Percentiles rank a stretch among this genome's conserved stretches.
phyloP scores from a whole-genome alignment of 2,888 invertebrate species.

The Scelioninae gen. 2 region DNA sequence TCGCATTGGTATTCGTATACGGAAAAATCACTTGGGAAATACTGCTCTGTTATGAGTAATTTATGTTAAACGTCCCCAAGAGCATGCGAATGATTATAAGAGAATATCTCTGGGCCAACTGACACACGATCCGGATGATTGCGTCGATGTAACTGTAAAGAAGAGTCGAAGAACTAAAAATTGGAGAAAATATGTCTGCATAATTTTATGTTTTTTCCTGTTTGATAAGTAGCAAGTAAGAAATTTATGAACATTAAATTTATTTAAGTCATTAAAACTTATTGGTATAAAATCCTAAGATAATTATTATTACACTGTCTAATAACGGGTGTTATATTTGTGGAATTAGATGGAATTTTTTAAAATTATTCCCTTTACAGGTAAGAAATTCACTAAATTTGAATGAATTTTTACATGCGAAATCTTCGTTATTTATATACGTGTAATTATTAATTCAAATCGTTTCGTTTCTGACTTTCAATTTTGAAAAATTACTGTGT shows the following conservation, averaged over 20 bases:
- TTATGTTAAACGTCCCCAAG: conserved; percentile 48
- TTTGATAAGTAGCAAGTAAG: background rate
- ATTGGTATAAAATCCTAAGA: background rate
- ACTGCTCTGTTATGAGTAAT: conserved; percentile 39
- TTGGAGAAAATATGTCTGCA: conserved; percentile 18
- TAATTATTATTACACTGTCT: too few species aligned
- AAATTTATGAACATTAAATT: conserved; percentile 11
- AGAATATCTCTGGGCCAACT: conserved; percentile 36
- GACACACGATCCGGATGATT: conserved; percentile 25
- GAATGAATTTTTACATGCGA: too few species aligned
- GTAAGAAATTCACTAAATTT: too few species aligned
- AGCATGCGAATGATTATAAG: conserved; percentile 38
- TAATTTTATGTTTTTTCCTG: conserved; percentile 18
- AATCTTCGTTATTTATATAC: too few species aligned
- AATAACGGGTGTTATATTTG: too few species aligned
- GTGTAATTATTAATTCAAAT: too few species aligned
- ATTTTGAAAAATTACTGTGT: too few species aligned
- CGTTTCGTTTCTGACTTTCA: too few species aligned
- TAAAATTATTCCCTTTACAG: too few species aligned
- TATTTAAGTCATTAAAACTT: conserved; percentile 6
- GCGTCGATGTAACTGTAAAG: conserved; percentile 41
- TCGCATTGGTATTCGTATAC: conserved; percentile 21
- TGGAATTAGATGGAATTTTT: too few species aligned
- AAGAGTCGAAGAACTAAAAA: conserved; percentile 22
- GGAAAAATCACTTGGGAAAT: conserved; percentile 51